Conservation (phyloP, 2,797 vertebrate species). For the Channallabes apus region DNA sequence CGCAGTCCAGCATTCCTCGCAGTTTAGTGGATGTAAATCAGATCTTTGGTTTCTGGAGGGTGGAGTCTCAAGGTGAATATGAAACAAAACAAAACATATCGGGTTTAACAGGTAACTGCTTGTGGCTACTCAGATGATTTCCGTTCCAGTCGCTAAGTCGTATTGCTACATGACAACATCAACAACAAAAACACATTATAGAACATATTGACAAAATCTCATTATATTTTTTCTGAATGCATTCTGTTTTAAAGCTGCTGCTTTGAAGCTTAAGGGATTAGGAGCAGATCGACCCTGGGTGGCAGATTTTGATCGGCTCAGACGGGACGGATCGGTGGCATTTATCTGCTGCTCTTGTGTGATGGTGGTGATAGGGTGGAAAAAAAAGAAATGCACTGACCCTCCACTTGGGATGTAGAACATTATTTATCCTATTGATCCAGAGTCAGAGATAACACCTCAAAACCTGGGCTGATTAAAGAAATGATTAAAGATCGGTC, state of each 20-base stretch:
- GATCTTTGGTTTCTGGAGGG: not conserved
- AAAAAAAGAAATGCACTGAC: conserved; percentile 39
- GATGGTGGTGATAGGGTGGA: conserved; percentile 44
- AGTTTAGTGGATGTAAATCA: not conserved
- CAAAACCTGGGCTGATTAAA: conserved; percentile 52
- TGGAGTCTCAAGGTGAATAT: not conserved
- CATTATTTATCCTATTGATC: conserved; percentile 58
- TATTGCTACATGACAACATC: not conserved
- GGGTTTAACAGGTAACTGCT: not conserved
- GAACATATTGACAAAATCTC: conserved; percentile 17
- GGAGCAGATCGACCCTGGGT: conserved; percentile 34
- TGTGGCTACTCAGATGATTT: not conserved
- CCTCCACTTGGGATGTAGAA: conserved; percentile 50
- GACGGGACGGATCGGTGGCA: conserved; percentile 38
- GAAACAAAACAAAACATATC: not conserved
- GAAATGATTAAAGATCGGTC: conserved; percentile 52
- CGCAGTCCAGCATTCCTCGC: not conserved
- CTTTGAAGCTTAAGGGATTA: conserved; percentile 44
- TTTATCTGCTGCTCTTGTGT: conserved; percentile 50
- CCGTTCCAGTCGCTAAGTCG: not conserved
- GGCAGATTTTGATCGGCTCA: conserved; percentile 36
- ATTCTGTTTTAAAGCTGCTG: conserved; percentile 17
- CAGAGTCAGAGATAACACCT: conserved; percentile 50
- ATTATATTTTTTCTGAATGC: conserved; percentile 42
- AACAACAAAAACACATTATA: not conserved